phyloP scores from a whole-genome alignment of 92 coral and sea anemone genomes.

The Phenganax stokvisi region DNA sequence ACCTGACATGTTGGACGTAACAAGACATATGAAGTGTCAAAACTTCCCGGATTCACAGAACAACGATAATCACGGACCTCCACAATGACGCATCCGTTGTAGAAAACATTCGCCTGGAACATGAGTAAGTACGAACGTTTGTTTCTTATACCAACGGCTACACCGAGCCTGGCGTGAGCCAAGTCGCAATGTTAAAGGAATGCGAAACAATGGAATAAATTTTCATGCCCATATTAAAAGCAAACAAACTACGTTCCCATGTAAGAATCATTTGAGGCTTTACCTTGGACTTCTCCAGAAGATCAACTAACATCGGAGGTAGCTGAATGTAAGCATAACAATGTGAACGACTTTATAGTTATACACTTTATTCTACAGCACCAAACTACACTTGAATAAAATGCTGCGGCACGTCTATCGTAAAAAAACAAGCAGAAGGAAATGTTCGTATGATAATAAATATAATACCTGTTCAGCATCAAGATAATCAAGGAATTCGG shows the following conservation, averaged over 20 bases:
- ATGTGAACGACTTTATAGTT: background rate
- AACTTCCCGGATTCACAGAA: conserved; percentile 51
- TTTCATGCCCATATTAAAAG: no score
- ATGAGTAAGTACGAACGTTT: background rate
- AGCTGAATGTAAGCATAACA: conserved; percentile 54
- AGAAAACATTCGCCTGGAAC: conserved; percentile 75
- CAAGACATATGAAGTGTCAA: conserved; percentile 80
- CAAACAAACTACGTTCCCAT: no score
- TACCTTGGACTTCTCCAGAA: conserved; percentile 86
- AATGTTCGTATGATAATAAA: background rate
- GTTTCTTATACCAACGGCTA: background rate
- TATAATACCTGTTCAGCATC: conserved; percentile 89
- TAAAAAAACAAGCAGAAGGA: background rate
- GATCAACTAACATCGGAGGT: conserved; percentile 90
- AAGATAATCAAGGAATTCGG: conserved; percentile 91
- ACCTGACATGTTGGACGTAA: conserved; percentile 97
- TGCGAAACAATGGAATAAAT: no score
- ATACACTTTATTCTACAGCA: no score
- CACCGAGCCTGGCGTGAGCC: no score
- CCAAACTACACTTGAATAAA: background rate
- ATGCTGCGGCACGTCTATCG: background rate
- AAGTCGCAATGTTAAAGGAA: no score
- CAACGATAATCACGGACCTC: conserved; percentile 96
- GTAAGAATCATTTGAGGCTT: background rate
- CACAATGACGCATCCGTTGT: conserved; percentile 96